Evolutionary conservation across 2,797 vertebrate species (phyloP), one percentile per base, ranked within the genome.

Genomic region (Cynodonichthys magdalenae): DNA sequence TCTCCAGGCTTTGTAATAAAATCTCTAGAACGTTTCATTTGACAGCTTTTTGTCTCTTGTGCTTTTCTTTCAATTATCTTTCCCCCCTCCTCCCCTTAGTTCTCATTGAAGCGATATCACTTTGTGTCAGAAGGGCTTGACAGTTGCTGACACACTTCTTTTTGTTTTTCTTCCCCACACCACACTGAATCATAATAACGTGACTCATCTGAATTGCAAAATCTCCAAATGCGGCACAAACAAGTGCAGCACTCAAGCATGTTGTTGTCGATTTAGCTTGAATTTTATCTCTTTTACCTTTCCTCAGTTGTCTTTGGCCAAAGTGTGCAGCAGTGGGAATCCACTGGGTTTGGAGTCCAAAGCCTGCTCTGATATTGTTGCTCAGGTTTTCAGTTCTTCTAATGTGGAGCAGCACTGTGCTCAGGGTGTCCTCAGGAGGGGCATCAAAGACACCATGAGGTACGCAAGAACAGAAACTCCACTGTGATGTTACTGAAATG

Each of bases 371-470:
- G 95, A 96, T 63, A 60, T 92, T 0, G 94, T 96, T 51, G 88
- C 94, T 55, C 96, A 97, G 72, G 87, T 99, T 55, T 99, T 99
- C 76, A 93, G 89, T 77, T 90, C 94, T 36, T 55, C 83, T 15
- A 93, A 92, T 3, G 91, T 90, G 0, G 80, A 92, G 51, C 90
- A 53, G 65, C 93, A 82, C 71, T 84, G 90, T 48, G 78, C 84
- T 19, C 92, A 94, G 75, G 93, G 92, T 77, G 86, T 92, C 17
- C 91, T 95, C 56, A 93, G 92, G 69, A 93, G 91, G 73, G 95
- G 95, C 80, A 96, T 99, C 87, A 99, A 95, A 15, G 96, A 98
- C 91, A 97, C 94, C 2, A 99, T 98, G 96, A 97, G 97, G 98
- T 99, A 92, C 3, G 34, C 3, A 2, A n/a, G 3, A 46, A n/a